phyloP scores from a whole-genome alignment of 2,797 vertebrate species.

The Propithecus deckenii region DNA sequence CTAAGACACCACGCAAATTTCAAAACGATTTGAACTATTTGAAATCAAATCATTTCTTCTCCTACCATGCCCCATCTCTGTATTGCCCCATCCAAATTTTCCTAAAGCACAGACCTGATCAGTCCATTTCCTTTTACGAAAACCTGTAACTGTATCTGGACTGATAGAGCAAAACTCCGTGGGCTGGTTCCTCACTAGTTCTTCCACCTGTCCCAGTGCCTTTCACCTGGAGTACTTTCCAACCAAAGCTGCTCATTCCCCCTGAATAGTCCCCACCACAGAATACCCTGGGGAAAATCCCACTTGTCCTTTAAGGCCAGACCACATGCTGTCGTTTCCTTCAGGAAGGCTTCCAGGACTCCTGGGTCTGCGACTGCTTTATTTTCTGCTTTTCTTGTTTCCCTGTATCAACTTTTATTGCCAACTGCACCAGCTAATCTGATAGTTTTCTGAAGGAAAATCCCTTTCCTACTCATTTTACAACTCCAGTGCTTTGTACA shows the following conservation, averaged over 20 bases:
- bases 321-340: neutral
- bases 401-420: neutral
- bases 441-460: neutral
- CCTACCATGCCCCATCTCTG: too few species aligned
- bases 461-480: neutral
- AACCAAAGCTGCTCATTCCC: neutral
- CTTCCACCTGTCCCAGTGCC: fast-evolving
- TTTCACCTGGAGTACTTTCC: neutral
- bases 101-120: neutral
- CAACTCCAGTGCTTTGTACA: neutral
- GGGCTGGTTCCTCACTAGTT: fast-evolving
- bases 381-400: neutral
- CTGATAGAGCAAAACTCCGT: neutral
- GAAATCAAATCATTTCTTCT: neutral
- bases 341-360: neutral
- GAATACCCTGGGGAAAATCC: neutral
- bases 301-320: neutral
- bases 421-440: neutral
- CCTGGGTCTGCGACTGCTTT: neutral
- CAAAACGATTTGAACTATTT: neutral
- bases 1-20: neutral
- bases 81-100: neutral
- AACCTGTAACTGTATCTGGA: neutral
- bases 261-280: neutral
- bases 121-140: neutral